Conservation (phyloP, 1,140 invertebrate genomes). For the Stegodyphus dumicola region DNA sequence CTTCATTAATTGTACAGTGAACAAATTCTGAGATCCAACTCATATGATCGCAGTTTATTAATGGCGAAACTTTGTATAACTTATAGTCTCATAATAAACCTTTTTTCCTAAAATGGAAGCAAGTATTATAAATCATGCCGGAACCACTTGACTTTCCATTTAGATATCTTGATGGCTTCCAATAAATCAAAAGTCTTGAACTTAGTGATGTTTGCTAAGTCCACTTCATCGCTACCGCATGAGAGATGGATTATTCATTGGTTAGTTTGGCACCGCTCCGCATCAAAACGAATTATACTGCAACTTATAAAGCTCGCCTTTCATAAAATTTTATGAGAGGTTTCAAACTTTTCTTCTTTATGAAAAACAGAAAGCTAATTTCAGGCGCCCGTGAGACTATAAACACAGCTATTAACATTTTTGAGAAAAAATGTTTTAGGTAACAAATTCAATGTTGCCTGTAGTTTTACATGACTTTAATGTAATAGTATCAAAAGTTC, state of each 20-base stretch:
- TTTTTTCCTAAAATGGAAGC: conserved; percentile 13
- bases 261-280: background rate
- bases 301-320: too few species aligned
- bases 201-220: conserved; percentile 7
- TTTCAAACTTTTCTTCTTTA: too few species aligned
- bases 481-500: too few species aligned
- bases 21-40: conserved; percentile 18
- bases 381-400: too few species aligned
- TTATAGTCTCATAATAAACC: conserved; percentile 2
- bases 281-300: background rate
- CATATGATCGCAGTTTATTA: conserved; percentile 10
- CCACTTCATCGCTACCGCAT: conserved; percentile 1
- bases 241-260: conserved; percentile 2
- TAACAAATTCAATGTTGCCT: too few species aligned
- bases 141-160: conserved; percentile 17
- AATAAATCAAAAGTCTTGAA: conserved; percentile 3
- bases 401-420: too few species aligned
- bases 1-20: conserved; percentile 39
- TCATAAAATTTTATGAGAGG: too few species aligned
- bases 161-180: conserved; percentile 8
- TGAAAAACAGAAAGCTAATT: too few species aligned
- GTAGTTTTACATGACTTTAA: too few species aligned
- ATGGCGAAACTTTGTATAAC: conserved; percentile 26
- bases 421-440: too few species aligned
- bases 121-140: conserved; percentile 24